Evolutionary conservation across 92 coral and sea anemone genomes (phyloP).

Genomic region (Zoanthus sociatus): DNA sequence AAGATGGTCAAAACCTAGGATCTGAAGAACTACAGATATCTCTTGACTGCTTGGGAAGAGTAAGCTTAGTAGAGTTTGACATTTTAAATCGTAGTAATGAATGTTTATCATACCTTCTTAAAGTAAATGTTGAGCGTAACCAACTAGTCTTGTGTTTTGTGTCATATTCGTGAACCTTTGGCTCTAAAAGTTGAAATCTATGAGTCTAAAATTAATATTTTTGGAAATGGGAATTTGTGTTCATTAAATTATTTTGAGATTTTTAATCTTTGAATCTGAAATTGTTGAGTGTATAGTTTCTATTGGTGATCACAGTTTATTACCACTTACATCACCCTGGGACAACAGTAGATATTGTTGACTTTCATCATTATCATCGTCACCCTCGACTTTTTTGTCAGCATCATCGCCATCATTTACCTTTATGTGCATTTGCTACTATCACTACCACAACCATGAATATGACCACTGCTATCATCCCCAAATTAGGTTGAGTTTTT

Average conservation of each 20-base stretch:
- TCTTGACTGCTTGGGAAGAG: constrained; percentile 81
- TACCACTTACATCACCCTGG: neutral
- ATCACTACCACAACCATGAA: too few relatives aligned
- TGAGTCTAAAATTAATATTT: too few relatives aligned
- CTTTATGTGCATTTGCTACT: too few relatives aligned
- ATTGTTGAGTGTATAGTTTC: too few relatives aligned
- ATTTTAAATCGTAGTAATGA: neutral
- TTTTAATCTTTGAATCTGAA: too few relatives aligned
- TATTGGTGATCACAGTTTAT: too few relatives aligned
- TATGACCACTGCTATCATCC: too few relatives aligned
- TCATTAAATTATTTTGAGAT: too few relatives aligned
- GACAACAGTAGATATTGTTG: neutral
- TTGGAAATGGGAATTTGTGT: too few relatives aligned
- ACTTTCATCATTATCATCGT: neutral
- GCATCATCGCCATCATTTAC: neutral
- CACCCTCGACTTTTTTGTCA: neutral
- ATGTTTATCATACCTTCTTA: neutral
- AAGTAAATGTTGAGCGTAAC: neutral
- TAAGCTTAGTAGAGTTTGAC: neutral
- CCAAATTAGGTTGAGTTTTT: too few relatives aligned
- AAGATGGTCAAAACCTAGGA: constrained; percentile 59
- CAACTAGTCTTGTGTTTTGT: neutral
- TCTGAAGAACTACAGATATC: constrained; percentile 73
- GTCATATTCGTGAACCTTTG: neutral
- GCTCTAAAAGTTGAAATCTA: too few relatives aligned